Evolutionary conservation across 2,113 vertebrate species (phyloP).

Genomic region (sheep (Ovis aries)): ARS-UI_Ramb_v3.0 NC_056068.1:5778501-5779000

Average conservation of each 20-base stretch:
- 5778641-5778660: background rate
- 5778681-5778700: background rate
- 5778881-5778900: background rate
- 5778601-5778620: background rate
- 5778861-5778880: too few species aligned
- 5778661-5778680: background rate
- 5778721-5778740: background rate
- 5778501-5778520: background rate
- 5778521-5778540: background rate
- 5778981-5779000: background rate
- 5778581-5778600: background rate
- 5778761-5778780: background rate
- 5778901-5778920: background rate
- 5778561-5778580: background rate
- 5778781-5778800: background rate
- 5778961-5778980: background rate
- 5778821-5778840: background rate
- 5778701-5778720: too few species aligned
- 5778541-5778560: background rate
- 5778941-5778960: background rate
- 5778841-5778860: background rate
- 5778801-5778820: background rate
- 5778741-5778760: background rate
- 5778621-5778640: background rate
- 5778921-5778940: background rate